Base-by-base conservation (phyloP, 2,888 invertebrate species). In the Tetragonula carbonaria region DNA sequence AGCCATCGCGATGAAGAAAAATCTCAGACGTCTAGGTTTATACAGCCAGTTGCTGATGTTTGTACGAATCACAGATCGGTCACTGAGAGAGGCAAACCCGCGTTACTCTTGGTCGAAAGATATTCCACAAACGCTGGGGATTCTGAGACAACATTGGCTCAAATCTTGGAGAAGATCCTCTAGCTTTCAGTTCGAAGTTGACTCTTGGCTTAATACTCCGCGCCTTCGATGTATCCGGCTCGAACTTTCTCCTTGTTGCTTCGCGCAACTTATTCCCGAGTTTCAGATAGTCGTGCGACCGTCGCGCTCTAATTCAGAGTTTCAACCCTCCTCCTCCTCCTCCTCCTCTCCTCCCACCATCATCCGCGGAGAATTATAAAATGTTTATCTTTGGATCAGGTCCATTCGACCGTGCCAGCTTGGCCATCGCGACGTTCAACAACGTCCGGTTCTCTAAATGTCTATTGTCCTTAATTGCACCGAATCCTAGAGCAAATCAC, bases 401-500 rank as follows among this genome's bases (percentile, higher is more conserved):
- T 21, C 62, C 62, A 38, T n/a, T 71, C 62, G 70, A 33, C 23
- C 71, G 33, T 53, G 45, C 53, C 21, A 57, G n/a, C 55, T 50
- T 11, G 55, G 51, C 53, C 63, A 21, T 38, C 68, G n/a, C 4
- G 28, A 14, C 51, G 14, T 28, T 14, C 28, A 75, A 76, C 59
- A 38, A 33, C 57, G n/a, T 5, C n/a, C n/a, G n/a, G 14, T 38
- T 38, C 51, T 38, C 62, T 51, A 28, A 38, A 57, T 71, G 78
- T 65, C 51, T 70, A 78, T 78, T 78, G 78, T 80, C 65, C 57
- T 70, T 80, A 80, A 80, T 80, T 80, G 80, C 70, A 59, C 57
- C 50, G 16, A 57, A 80, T 71, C 78, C 57, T 66, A 33, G 51
- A 80, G 78, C 57, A 78, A 33, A 65, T 65, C 78, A 23, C 38